Conservation (phyloP, 2,888 invertebrate species). For the Metopia argyrocephala region DNA sequence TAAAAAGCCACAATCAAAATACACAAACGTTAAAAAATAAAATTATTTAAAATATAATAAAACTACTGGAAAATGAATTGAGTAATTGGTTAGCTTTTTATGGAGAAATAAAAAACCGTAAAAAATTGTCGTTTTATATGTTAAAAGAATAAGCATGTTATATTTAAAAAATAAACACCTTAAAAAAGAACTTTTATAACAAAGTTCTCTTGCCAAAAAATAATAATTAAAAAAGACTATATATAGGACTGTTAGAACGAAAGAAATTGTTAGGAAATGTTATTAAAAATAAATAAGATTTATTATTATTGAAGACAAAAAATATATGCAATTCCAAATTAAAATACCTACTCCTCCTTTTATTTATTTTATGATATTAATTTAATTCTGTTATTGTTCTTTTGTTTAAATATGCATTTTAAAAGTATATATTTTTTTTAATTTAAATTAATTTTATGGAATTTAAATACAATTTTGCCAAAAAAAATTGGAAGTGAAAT, state of each 20-base stretch:
- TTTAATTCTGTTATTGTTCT: too few species aligned
- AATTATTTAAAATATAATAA: background rate
- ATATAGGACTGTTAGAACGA: conserved; percentile 20
- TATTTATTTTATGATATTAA: too few species aligned
- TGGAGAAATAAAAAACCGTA: background rate
- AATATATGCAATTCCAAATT: too few species aligned
- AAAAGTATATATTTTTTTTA: too few species aligned
- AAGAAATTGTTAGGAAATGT: conserved; percentile 42
- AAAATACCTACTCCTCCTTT: too few species aligned
- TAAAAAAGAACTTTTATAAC: background rate
- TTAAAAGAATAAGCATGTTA: background rate
- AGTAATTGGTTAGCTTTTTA: background rate
- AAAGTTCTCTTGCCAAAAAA: background rate
- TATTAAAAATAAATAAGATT: conserved; percentile 28
- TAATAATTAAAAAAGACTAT: background rate
- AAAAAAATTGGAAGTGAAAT: background rate
- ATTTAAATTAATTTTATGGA: too few species aligned
- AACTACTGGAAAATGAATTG: background rate
- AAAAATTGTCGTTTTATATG: background rate
- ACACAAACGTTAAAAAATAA: background rate
- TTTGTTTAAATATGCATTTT: too few species aligned
- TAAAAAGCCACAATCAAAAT: background rate
- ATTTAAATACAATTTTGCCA: background rate
- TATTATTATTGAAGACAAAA: background rate
- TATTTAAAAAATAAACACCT: background rate